Evolutionary conservation across 2,797 vertebrate genomes (phyloP), one percentile per base, ranked within the genome.

Genomic region (Lithobates pipiens): DNA sequence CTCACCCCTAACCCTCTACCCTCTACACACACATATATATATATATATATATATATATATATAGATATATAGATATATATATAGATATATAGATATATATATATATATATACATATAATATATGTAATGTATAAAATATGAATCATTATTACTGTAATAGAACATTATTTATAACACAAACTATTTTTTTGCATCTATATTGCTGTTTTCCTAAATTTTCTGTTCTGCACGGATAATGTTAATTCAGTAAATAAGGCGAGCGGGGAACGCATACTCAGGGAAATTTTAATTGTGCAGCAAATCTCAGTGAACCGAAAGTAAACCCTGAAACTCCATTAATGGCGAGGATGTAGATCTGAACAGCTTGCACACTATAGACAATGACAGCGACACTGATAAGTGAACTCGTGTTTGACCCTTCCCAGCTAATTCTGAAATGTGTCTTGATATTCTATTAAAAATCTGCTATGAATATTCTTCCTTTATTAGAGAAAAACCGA

Each of bases 331-430:
- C 70, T 73, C 80, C 25, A 82, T 82, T 82, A 82, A 73, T 82
- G 25, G 25, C 44, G 80, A 5, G 18, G 36, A 65, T 82, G 69
- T 73, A 63, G 70, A 61, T 82, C 32, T 42, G 80, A 82, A 82
- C 80, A 82, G 80, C 80, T 82, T 82, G 80, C 80, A 63, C 70
- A 44, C 69, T 39, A 82, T 63, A 63, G 69, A 73, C 69, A 39
- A 7, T 79, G 80, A 82, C 80, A 82, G 80, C 71, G 80, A 82
- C 72, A 82, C 70, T 82, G 80, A 82, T 63, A 82, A 9, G 44
- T 82, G 80, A 82, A 73, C 78, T 70, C 73, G 34, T 29, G 6
- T 73, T 25, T 74, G 80, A 82, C 80, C 80, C 80, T 73, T 63
- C 71, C 36, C 36, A 29, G 72, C 72, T 76, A 68, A 83, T 76